Conservation (phyloP, 1,140 invertebrate genomes). For the Aphis craccivora region DNA sequence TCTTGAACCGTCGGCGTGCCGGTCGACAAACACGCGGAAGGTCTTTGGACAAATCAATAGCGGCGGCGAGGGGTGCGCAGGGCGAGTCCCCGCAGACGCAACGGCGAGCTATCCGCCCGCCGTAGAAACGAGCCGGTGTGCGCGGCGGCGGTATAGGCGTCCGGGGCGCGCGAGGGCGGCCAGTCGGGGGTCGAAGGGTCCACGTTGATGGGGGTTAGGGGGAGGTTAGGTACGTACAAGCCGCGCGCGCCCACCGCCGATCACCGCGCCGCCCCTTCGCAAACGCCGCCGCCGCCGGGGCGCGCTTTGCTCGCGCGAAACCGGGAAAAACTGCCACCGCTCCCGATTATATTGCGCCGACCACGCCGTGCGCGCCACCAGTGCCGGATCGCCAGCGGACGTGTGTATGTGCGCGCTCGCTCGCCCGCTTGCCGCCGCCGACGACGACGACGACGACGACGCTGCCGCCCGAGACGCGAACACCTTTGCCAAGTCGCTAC, state of each 20-base stretch:
- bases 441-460: not conserved
- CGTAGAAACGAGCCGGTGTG: not conserved
- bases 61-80: slow-evolving; percentile 31
- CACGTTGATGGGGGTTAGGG: not conserved
- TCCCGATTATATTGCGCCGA: slow-evolving; percentile 45
- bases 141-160: not conserved
- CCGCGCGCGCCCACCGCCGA: not conserved
- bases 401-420: slow-evolving; percentile 44
- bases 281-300: slow-evolving; percentile 37
- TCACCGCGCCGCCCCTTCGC: not conserved
- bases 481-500: not conserved
- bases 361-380: slow-evolving; percentile 49
- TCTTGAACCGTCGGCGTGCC: slow-evolving; percentile 45
- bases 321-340: slow-evolving; percentile 55
- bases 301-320: slow-evolving; percentile 57
- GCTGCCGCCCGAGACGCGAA: slow-evolving; percentile 23
- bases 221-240: not conserved
- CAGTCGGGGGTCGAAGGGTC: not conserved
- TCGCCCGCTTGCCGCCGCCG: slow-evolving; percentile 10
- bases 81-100: slow-evolving; percentile 54
- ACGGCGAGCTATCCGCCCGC: slow-evolving; percentile 33
- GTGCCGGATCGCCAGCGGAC: slow-evolving; percentile 56
- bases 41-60: slow-evolving; percentile 58
- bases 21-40: slow-evolving; percentile 56
- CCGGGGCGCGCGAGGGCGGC: not conserved